Percentiles rank a stretch among this genome's conserved stretches.
Evolutionary conservation across 2,888 invertebrate genomes (phyloP).

Genomic region (Heliconius ismenius): DNA sequence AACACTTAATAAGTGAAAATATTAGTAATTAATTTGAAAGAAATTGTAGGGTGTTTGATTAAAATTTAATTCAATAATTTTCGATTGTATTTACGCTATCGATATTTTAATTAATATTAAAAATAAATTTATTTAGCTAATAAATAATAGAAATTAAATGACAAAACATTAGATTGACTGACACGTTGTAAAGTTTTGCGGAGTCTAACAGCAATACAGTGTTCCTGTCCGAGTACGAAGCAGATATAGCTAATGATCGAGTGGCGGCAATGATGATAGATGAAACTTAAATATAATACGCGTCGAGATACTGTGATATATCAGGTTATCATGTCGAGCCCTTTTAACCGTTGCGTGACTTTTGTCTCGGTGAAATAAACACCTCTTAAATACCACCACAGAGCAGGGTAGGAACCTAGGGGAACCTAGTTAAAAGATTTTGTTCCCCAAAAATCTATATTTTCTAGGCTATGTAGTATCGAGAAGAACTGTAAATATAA

Average conservation of each 20-base stretch:
- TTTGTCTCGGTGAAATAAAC: background rate
- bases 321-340: slow-evolving; percentile 47
- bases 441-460: background rate
- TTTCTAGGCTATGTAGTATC: background rate
- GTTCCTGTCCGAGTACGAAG: slow-evolving; percentile 71
- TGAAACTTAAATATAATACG: slow-evolving; percentile 74
- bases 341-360: slow-evolving; percentile 47
- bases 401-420: too few species aligned
- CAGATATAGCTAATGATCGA: slow-evolving; percentile 79
- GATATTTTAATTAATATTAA: too few species aligned
- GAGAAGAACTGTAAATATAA: background rate
- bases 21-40: background rate
- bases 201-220: slow-evolving; percentile 75
- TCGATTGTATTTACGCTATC: too few species aligned
- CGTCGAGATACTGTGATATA: slow-evolving; percentile 60
- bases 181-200: slow-evolving; percentile 53
- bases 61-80: too few species aligned
- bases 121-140: background rate
- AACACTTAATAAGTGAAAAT: background rate
- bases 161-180: background rate
- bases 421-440: too few species aligned
- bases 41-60: background rate
- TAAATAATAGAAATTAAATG: background rate
- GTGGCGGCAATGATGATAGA: slow-evolving; percentile 75
- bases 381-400: background rate